A percentile compares a stretch with the other conserved stretches of the same genome.
Conservation (phyloP, 2,113 vertebrate species). For the Saccopteryx leptura region DNA sequence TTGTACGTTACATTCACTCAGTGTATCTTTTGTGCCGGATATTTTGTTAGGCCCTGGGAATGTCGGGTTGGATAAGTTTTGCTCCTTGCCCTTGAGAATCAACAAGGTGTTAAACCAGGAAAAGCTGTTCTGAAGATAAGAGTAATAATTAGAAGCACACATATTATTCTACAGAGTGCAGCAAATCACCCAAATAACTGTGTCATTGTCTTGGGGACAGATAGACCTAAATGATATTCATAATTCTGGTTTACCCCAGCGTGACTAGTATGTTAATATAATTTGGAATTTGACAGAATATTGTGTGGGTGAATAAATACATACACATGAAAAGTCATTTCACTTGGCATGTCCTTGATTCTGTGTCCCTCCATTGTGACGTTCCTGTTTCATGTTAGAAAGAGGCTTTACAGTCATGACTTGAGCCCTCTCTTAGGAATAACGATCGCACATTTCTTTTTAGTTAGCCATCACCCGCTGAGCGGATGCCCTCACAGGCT, state of each 20-base stretch:
- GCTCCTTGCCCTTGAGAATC: not conserved
- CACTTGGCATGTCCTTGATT: not conserved
- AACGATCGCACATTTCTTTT: not conserved
- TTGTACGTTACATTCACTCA: not conserved
- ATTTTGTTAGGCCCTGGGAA: conserved; percentile 3
- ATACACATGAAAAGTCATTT: not conserved
- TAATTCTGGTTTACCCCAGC: not conserved
- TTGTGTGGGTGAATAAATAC: not conserved
- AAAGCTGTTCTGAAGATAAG: not conserved
- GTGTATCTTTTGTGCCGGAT: not conserved
- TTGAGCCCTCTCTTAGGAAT: not conserved
- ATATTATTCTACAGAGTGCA: not conserved
- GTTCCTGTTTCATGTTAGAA: not conserved
- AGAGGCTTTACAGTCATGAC: not conserved
- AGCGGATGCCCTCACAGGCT: not conserved
- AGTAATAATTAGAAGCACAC: not conserved
- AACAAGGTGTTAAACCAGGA: not conserved
- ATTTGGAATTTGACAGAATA: not conserved
- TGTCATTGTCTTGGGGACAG: not conserved
- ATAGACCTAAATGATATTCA: not conserved
- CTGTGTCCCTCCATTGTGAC: not conserved
- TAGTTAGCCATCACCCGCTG: not conserved
- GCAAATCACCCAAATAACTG: not conserved
- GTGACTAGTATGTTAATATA: not conserved
- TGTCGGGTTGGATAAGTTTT: not conserved